phyloP scores from a whole-genome alignment of 2,113 vertebrate species.

The Gymnobelideus leadbeateri region DNA sequence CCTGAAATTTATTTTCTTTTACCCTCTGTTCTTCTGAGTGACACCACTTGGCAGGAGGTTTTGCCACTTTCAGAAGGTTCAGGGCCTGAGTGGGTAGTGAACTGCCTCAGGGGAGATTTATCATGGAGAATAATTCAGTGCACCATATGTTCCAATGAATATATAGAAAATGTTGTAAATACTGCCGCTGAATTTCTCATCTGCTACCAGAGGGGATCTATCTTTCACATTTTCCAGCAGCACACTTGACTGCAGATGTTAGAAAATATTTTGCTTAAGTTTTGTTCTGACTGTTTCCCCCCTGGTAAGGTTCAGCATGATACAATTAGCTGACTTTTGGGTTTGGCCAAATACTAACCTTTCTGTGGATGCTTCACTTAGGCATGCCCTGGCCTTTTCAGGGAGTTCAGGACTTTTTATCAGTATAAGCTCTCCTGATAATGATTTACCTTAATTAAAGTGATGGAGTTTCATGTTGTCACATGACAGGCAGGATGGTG shows the following conservation, averaged over 20 bases:
- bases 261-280: constrained; percentile 74
- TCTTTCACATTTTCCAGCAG: constrained; percentile 72
- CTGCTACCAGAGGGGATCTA: constrained; percentile 72
- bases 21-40: constrained; percentile 61
- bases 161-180: constrained; percentile 74
- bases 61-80: constrained; percentile 70
- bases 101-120: constrained; percentile 75
- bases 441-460: constrained; percentile 39
- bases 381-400: constrained; percentile 19
- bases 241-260: constrained; percentile 73
- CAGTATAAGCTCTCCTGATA: constrained; percentile 56
- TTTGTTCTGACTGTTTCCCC: constrained; percentile 65
- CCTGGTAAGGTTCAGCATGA: constrained; percentile 26
- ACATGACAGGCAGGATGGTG: not conserved
- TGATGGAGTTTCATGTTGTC: not conserved
- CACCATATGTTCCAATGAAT: constrained; percentile 76
- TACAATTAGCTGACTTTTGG: constrained; percentile 71
- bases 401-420: constrained; percentile 46
- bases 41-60: constrained; percentile 75
- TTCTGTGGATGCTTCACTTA: constrained; percentile 68
- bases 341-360: constrained; percentile 59
- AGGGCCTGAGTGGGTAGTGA: constrained; percentile 73
- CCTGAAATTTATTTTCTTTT: constrained; percentile 42
- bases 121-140: constrained; percentile 79
- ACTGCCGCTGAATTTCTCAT: constrained; percentile 71